These are phyloP conservation scores for Actinostola sp. DNA, from an alignment of 92 coral and sea anemone species.

Conservation along the genomic window DNA sequence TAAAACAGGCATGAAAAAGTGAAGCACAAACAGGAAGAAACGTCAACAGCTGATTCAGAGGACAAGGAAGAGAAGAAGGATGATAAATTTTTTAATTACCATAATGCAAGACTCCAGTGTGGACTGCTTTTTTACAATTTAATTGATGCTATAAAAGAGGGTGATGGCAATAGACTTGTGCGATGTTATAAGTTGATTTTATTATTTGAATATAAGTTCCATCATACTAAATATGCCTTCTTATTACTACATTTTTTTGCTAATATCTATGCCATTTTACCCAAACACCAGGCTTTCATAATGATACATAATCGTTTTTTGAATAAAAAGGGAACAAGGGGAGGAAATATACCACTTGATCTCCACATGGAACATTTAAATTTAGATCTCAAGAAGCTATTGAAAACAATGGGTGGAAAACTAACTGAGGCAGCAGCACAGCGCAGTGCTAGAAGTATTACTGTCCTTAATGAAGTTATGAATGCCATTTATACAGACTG, in stretches of 20 bases:
- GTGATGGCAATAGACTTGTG: slow-evolving; percentile 63
- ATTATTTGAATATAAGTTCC: slow-evolving; percentile 49
- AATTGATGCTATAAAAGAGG: slow-evolving; percentile 66
- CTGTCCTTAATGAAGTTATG: slow-evolving; percentile 42
- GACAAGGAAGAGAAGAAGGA: slow-evolving; percentile 18
- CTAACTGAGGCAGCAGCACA: slow-evolving; percentile 67
- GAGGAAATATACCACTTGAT: slow-evolving; percentile 49
- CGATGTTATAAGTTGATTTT: slow-evolving; percentile 55
- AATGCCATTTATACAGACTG: slow-evolving; percentile 50
- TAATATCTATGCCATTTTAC: slow-evolving; percentile 35
- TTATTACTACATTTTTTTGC: slow-evolving; percentile 55
- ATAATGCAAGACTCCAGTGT: slow-evolving; percentile 69
- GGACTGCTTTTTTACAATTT: slow-evolving; percentile 55
- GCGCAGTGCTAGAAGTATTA: slow-evolving; percentile 64
- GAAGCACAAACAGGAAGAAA: slow-evolving; percentile 25
- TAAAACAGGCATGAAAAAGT: slow-evolving; percentile 53
- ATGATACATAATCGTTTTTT: slow-evolving; percentile 52
- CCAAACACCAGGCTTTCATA: slow-evolving; percentile 36
- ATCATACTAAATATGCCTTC: slow-evolving; percentile 52
- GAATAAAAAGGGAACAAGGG: slow-evolving; percentile 49
- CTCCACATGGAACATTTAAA: slow-evolving; percentile 61
- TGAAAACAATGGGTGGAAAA: slow-evolving; percentile 59
- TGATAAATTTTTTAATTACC: slow-evolving; percentile 54
- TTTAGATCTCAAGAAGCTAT: slow-evolving; percentile 48
- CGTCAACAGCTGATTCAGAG: slow-evolving; percentile 12